Evolutionary conservation across 1,140 invertebrate species (phyloP), one percentile per base, ranked within the genome.

Genomic region (Semibalanus balanoides): DNA sequence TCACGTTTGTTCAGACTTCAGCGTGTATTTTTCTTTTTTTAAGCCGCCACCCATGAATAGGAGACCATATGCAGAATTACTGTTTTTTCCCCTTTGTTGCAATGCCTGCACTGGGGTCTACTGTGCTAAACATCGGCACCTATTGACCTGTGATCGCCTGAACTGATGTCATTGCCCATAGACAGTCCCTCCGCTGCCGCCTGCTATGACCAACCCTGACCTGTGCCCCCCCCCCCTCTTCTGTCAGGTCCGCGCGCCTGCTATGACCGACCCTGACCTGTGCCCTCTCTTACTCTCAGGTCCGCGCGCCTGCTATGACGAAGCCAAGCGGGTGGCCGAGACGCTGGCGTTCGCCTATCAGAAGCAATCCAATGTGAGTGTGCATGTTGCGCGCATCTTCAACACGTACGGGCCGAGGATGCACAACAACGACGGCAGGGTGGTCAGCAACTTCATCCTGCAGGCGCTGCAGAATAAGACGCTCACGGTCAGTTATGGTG

Each of bases 331-430:
- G 76, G 95, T 98, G 7, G 93, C 97, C 0, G 97, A 99, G 85
- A 94, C 97, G 0, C 86, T 99, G 40, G 95, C 94, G 79, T 98
- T 98, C 84, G 96, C 97, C 0, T 99, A 99, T 84, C 91, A 92
- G 31, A 97, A 97, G 82, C 96, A 99, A 84, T 96, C 99, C 83
- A 92, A 94, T 73, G 92, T 99, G 17, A 88, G 93, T 76, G 95
- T 99, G 7, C 86, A 97, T 78, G 96, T 99, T 31, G 97, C 97
- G 0, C 87, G 98, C 79, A 99, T 99, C 79, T 99, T 99, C 83
- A 99, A 99, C 83, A 99, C 98, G 0, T 99, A 97, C 84, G 98
- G 98, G n/a, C 97, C 97, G 0, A 85, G 97, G 82, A 99, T 99
- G 98, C 96, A 99, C 82, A 95, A 97, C 87, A 97, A 98, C 81